Conservation (phyloP, 2,797 vertebrate species). For the Enteromius fasciolatus region DNA sequence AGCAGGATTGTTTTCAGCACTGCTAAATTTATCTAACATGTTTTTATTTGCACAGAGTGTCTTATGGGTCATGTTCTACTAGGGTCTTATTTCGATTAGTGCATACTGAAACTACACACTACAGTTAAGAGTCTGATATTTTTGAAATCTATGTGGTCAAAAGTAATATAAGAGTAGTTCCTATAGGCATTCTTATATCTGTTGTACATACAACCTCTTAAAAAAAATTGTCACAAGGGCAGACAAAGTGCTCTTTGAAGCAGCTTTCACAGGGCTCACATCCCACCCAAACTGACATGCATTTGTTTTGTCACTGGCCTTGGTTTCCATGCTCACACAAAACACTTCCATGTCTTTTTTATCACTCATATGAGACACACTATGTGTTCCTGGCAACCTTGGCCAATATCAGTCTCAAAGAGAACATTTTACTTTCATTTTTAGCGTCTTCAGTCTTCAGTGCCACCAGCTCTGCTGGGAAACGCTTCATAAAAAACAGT, state of each 20-base stretch:
- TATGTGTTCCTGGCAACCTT: conserved; percentile 45
- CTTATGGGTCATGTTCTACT: not conserved
- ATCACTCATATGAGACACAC: conserved; percentile 47
- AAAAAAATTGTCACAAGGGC: conserved; percentile 7
- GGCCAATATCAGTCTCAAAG: conserved; percentile 26
- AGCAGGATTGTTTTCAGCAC: not conserved
- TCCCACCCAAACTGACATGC: conserved; percentile 24
- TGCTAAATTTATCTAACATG: not conserved
- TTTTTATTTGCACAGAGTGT: not conserved
- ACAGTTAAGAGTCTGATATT: not conserved
- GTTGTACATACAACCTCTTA: not conserved
- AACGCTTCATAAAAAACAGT: not conserved
- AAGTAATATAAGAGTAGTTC: not conserved
- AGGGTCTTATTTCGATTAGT: not conserved
- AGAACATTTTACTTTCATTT: conserved; percentile 26
- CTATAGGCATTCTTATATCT: not conserved
- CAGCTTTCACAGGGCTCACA: conserved; percentile 19
- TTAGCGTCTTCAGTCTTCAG: not conserved
- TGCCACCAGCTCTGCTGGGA: not conserved
- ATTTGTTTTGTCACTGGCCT: conserved; percentile 40
- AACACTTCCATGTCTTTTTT: conserved; percentile 41
- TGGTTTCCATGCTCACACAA: conserved; percentile 52
- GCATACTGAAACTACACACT: not conserved
- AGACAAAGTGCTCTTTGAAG: not conserved
- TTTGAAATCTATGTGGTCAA: not conserved